Evolutionary conservation across 2,888 invertebrate species (phyloP).

Genomic region (Shargacucullia verbasci): DNA sequence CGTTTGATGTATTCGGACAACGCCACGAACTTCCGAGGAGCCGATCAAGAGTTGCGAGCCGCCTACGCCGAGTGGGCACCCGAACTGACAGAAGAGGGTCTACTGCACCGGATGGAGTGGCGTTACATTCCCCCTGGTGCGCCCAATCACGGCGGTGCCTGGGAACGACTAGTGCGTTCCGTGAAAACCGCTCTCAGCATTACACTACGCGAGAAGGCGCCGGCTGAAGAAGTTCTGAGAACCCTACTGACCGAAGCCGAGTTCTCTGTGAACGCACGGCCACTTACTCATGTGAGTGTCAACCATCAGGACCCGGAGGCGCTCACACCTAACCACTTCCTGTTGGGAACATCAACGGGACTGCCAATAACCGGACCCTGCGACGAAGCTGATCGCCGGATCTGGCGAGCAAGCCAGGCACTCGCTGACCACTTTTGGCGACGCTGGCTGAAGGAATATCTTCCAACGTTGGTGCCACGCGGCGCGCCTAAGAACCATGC

Average conservation of each 20-base stretch:
- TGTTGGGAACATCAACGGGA: conserved; percentile 3
- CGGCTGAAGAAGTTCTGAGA: conserved; percentile 3
- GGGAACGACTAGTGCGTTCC: no score
- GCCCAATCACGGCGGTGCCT: conserved; percentile 1
- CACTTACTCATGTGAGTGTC: conserved; percentile 5
- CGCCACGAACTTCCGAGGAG: not conserved
- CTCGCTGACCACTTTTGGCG: conserved; percentile 6
- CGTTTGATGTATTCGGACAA: conserved; percentile 30
- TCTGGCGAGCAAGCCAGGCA: no score
- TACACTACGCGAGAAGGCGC: not conserved
- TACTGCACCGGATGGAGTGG: not conserved
- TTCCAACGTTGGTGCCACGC: no score
- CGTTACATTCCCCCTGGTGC: not conserved
- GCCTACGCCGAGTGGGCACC: not conserved
- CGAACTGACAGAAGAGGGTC: not conserved
- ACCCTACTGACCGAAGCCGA: conserved; percentile 7
- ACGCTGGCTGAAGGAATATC: conserved; percentile 1
- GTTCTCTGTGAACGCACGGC: conserved; percentile 1
- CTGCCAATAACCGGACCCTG: not conserved
- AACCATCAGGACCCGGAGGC: conserved; percentile 3
- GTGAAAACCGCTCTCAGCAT: no score
- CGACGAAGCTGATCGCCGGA: not conserved
- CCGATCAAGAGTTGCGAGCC: not conserved
- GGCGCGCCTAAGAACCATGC: not conserved
- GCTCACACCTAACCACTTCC: conserved; percentile 8